phyloP scores from a whole-genome alignment of 1,140 invertebrate genomes.

The Chelonus insularis region DNA sequence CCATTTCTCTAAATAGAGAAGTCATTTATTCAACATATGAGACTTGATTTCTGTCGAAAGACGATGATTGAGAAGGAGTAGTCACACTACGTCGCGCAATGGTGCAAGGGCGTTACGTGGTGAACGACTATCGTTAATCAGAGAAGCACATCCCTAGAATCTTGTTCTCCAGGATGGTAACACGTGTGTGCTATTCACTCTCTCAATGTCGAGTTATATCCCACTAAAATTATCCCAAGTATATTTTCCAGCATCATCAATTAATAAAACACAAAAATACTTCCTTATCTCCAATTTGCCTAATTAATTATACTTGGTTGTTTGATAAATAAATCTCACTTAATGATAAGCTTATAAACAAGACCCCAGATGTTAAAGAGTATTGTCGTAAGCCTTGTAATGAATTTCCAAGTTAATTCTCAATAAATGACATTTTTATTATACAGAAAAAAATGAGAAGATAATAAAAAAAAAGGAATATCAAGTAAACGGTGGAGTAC shows the following conservation, averaged over 20 bases:
- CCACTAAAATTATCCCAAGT: background rate
- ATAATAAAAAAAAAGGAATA: too few species aligned
- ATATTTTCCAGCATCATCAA: background rate
- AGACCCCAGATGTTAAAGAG: too few species aligned
- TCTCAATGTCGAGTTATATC: constrained; percentile 3
- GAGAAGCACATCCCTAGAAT: constrained; percentile 17
- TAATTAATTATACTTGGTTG: background rate
- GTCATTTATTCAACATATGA: background rate
- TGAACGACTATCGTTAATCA: constrained; percentile 41
- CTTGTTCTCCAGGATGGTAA: constrained; percentile 4
- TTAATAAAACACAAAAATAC: too few species aligned
- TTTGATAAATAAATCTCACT: too few species aligned
- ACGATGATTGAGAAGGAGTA: constrained; percentile 38
- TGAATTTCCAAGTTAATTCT: too few species aligned
- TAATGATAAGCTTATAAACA: too few species aligned
- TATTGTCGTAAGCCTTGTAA: too few species aligned
- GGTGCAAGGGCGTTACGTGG: constrained; percentile 14
- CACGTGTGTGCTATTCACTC: constrained; percentile 11
- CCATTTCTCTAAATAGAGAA: background rate
- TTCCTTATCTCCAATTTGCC: background rate
- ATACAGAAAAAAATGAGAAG: too few species aligned
- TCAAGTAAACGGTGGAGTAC: background rate
- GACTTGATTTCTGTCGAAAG: constrained; percentile 19
- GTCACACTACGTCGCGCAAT: constrained; percentile 28
- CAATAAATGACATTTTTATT: too few species aligned